phyloP scores from a whole-genome alignment of 1,140 invertebrate genomes.

The Leptopilina boulardi region DNA sequence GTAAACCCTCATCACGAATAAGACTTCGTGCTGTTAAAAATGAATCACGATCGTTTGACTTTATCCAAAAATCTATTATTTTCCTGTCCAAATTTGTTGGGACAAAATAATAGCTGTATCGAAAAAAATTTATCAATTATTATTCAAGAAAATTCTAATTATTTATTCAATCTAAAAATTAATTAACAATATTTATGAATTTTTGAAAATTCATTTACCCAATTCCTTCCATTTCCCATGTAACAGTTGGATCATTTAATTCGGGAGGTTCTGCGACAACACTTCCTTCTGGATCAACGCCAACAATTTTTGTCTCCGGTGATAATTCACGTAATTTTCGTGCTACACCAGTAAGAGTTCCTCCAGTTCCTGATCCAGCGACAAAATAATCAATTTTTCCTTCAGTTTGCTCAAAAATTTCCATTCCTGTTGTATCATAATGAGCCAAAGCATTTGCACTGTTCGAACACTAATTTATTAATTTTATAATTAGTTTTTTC shows the following conservation, averaged over 20 bases:
- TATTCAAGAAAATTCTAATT: background rate
- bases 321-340: constrained; percentile 89
- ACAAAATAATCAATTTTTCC: constrained; percentile 91
- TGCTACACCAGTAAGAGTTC: constrained; percentile 91
- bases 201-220: constrained; percentile 73
- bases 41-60: constrained; percentile 88
- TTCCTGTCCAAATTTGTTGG: constrained; percentile 90
- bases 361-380: constrained; percentile 91
- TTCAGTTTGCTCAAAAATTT: constrained; percentile 89
- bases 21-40: constrained; percentile 90
- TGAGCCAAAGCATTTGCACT: constrained; percentile 93
- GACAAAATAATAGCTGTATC: constrained; percentile 92
- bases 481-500: constrained; percentile 41
- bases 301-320: constrained; percentile 83
- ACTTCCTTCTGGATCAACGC: constrained; percentile 92
- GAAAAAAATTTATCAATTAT: background rate
- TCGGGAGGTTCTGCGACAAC: constrained; percentile 86
- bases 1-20: constrained; percentile 94
- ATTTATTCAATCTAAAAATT: too few relatives aligned
- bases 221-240: constrained; percentile 90
- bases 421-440: constrained; percentile 92
- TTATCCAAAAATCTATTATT: constrained; percentile 92
- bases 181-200: too few relatives aligned
- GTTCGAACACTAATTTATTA: constrained; percentile 85
- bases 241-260: constrained; percentile 81